A percentile compares a stretch with the other conserved stretches of the same genome.
Conservation (phyloP, 2,888 invertebrate species). For the Plebejus argus region DNA sequence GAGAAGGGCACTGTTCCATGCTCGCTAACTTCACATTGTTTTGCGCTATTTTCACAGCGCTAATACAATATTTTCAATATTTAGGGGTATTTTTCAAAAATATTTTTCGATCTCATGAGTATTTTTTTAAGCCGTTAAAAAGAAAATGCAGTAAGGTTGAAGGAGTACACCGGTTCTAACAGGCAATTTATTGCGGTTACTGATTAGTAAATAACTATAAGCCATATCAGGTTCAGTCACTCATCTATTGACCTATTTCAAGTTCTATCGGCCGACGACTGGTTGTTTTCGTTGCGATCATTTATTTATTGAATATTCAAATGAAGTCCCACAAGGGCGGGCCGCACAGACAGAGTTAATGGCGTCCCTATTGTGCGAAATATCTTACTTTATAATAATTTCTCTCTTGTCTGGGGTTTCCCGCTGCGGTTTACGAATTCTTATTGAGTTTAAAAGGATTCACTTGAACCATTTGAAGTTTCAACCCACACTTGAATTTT, state of each 20-base stretch:
- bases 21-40: too few relatives aligned
- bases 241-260: neutral
- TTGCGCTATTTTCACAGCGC: too few relatives aligned
- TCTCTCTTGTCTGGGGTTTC: constrained; percentile 8
- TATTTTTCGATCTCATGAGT: too few relatives aligned
- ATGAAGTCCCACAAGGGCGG: neutral
- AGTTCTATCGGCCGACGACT: neutral
- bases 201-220: neutral
- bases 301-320: constrained; percentile 16
- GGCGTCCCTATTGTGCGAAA: constrained; percentile 15
- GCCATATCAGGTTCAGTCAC: neutral
- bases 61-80: too few relatives aligned
- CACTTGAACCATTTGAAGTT: constrained; percentile 5
- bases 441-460: constrained; percentile 19
- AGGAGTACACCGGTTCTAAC: too few relatives aligned
- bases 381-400: constrained; percentile 17
- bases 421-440: constrained; percentile 13
- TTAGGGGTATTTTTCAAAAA: too few relatives aligned
- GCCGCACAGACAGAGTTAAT: constrained; percentile 12
- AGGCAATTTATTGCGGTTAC: too few relatives aligned
- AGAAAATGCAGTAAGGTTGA: too few relatives aligned
- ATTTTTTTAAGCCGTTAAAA: too few relatives aligned
- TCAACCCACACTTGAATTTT: neutral
- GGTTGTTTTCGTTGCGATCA: neutral
- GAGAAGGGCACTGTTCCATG: too few relatives aligned